Conservation (phyloP, 2,113 vertebrate species). For the Mobula birostris region DNA sequence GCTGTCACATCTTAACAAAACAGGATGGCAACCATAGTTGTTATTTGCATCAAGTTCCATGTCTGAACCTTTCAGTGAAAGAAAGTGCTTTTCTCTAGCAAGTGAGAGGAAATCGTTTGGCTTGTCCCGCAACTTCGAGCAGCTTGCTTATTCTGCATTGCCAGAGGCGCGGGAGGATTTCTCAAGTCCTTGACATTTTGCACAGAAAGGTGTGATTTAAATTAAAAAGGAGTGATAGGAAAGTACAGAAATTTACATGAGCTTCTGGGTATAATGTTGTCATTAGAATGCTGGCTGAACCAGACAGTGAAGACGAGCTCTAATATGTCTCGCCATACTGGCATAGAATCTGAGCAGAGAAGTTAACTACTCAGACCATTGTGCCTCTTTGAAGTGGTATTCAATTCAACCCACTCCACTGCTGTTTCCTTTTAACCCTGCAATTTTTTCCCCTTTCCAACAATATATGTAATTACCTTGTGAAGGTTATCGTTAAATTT, state of each 20-base stretch:
- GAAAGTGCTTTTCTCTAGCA: background rate
- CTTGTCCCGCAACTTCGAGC: background rate
- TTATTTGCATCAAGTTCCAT: background rate
- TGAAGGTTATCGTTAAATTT: background rate
- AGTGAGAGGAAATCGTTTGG: background rate
- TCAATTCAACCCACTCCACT: background rate
- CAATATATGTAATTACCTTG: background rate
- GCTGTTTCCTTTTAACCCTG: background rate
- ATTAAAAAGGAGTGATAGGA: background rate
- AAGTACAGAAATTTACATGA: conserved; percentile 8
- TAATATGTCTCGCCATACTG: background rate
- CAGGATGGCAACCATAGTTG: background rate
- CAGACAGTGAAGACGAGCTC: background rate
- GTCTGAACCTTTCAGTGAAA: background rate
- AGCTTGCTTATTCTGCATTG: background rate
- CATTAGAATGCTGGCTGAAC: background rate
- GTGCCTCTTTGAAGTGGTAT: background rate
- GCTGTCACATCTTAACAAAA: background rate
- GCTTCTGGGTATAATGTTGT: background rate
- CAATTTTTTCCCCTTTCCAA: background rate
- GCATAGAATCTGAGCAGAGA: background rate
- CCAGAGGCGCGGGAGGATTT: conserved; percentile 25
- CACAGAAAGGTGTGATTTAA: conserved; percentile 26
- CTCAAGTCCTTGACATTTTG: background rate
- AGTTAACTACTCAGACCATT: background rate